These are phyloP conservation scores for Spermophilus dauricus DNA, from an alignment of 2,113 vertebrate species.

Conservation along the genomic window DNA sequence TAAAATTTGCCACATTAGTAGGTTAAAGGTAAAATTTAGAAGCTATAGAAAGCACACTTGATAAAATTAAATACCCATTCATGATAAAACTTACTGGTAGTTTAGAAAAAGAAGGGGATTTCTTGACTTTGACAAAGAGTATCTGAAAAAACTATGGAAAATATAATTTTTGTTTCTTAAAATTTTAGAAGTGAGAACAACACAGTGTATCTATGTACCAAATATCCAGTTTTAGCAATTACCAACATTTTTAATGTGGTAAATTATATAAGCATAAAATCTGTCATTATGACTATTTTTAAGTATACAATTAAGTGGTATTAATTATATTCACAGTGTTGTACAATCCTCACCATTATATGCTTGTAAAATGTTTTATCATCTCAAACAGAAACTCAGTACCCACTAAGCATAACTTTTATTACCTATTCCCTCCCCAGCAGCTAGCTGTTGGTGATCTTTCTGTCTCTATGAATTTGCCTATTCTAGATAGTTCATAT, in stretches of 20 bases:
- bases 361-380: not conserved
- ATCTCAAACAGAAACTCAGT: not conserved
- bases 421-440: not conserved
- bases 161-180: slow-evolving; percentile 36
- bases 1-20: not conserved
- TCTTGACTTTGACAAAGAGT: slow-evolving; percentile 7
- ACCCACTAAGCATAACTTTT: not conserved
- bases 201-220: not conserved
- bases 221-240: slow-evolving; percentile 21
- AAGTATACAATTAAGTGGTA: not conserved
- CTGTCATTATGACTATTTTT: slow-evolving; percentile 1
- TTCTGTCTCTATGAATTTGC: not conserved
- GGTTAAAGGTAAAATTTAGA: slow-evolving; percentile 15
- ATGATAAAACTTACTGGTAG: slow-evolving; percentile 20
- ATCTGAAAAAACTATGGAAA: slow-evolving; percentile 37
- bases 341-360: not conserved
- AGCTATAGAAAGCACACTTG: not conserved
- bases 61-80: slow-evolving; percentile 41
- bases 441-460: not conserved
- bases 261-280: slow-evolving; percentile 10
- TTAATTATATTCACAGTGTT: not conserved
- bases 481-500: slow-evolving; percentile 20
- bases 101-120: slow-evolving; percentile 21
- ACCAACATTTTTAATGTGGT: not conserved
- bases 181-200: not conserved